phyloP scores from a whole-genome alignment of 2,888 invertebrate genomes.

The Dromius quadrimaculatus region DNA sequence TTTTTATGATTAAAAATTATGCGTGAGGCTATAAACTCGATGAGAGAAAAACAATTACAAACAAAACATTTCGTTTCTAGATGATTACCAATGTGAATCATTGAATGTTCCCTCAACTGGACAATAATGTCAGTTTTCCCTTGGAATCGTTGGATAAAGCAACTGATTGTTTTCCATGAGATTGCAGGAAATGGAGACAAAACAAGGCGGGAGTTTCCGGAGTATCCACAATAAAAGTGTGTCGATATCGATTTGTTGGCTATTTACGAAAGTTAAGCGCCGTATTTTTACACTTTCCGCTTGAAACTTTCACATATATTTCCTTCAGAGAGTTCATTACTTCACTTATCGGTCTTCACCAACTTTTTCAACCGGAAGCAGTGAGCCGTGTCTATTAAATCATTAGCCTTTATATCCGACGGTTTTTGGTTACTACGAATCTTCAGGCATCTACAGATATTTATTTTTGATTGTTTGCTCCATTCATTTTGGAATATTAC shows the following conservation, averaged over 20 bases:
- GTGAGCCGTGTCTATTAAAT: conserved; percentile 45
- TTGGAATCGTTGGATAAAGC: conserved; percentile 3
- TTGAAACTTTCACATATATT: conserved; percentile 8
- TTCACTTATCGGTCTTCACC: conserved; percentile 41
- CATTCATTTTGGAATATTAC: too few relatives aligned
- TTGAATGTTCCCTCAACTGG: not conserved
- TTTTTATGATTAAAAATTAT: not conserved
- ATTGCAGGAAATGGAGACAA: not conserved
- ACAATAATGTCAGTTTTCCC: conserved; percentile 3
- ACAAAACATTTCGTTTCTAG: not conserved
- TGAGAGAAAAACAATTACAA: not conserved
- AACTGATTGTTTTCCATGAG: conserved; percentile 9
- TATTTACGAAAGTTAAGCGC: conserved; percentile 10
- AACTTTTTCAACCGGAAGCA: conserved; percentile 29
- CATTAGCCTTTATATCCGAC: conserved; percentile 44
- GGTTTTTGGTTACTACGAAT: too few relatives aligned
- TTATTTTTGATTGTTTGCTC: too few relatives aligned
- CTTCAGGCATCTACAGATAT: too few relatives aligned
- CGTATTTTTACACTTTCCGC: conserved; percentile 19
- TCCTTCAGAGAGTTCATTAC: conserved; percentile 30
- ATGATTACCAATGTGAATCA: not conserved
- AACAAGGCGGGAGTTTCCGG: conserved; percentile 4
- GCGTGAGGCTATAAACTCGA: not conserved
- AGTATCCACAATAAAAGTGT: conserved; percentile 5
- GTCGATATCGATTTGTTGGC: conserved; percentile 13